Conservation (phyloP, 2,888 invertebrate genomes). For the Athalia circularis region DNA sequence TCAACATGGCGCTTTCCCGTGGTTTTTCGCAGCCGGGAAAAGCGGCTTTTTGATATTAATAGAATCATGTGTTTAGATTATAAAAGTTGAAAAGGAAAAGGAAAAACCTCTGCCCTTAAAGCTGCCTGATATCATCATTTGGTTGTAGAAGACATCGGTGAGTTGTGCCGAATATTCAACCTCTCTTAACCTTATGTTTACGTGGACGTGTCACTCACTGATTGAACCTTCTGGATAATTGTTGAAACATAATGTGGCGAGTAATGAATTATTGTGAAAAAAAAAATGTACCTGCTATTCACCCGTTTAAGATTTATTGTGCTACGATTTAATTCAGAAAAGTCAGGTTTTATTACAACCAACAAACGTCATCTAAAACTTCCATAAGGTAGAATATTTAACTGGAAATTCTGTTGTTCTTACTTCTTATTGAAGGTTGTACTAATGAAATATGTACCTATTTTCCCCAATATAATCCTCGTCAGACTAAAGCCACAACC, state of each 20-base stretch:
- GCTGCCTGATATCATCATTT: neutral
- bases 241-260: too few species aligned
- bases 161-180: neutral
- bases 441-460: too few species aligned
- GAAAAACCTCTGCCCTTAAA: neutral
- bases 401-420: neutral
- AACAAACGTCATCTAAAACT: neutral
- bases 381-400: slow-evolving; percentile 50
- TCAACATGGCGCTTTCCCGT: slow-evolving; percentile 63
- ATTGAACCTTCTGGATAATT: neutral
- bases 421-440: too few species aligned
- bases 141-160: neutral
- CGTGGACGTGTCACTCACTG: slow-evolving; percentile 63
- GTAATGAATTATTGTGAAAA: too few species aligned
- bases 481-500: too few species aligned
- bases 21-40: slow-evolving; percentile 56
- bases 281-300: too few species aligned
- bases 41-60: slow-evolving; percentile 51
- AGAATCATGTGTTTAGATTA: slow-evolving; percentile 52
- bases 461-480: too few species aligned
- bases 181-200: slow-evolving; percentile 47
- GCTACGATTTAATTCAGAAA: too few species aligned
- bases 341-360: too few species aligned
- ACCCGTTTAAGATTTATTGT: too few species aligned
- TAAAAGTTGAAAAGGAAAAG: slow-evolving; percentile 6